Conservation (phyloP, 1,140 invertebrate genomes). For the Rhopalosiphum maidis region DNA sequence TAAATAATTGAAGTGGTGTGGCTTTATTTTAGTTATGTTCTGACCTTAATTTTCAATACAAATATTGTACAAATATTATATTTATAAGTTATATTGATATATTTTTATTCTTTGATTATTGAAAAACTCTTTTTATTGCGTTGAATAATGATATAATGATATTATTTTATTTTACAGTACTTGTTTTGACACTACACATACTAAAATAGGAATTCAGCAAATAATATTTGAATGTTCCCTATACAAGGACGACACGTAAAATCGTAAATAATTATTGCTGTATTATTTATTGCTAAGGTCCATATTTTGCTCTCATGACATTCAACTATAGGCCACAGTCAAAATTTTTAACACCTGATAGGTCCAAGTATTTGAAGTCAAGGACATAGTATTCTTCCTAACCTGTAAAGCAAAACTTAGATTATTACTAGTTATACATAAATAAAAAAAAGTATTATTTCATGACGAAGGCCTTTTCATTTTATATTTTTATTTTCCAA, state of each 20-base stretch:
- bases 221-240: background rate
- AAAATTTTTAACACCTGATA: background rate
- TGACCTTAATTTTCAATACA: background rate
- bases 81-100: background rate
- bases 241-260: background rate
- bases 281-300: background rate
- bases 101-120: conserved; percentile 19
- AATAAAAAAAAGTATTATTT: no score
- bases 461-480: no score
- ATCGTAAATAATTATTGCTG: background rate
- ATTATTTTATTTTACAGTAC: background rate
- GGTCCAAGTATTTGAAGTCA: background rate
- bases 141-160: background rate
- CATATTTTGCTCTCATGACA: background rate
- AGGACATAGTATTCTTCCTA: background rate
- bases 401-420: no score
- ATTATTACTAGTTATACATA: no score
- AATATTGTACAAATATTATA: background rate
- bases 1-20: background rate
- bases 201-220: background rate
- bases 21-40: background rate
- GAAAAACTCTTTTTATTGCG: background rate
- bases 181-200: background rate
- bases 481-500: no score
- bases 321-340: background rate